Evolutionary conservation across 2,113 vertebrate genomes (phyloP), one percentile per base, ranked within the genome.

Genomic region (Shinisaurus crocodilurus): DNA sequence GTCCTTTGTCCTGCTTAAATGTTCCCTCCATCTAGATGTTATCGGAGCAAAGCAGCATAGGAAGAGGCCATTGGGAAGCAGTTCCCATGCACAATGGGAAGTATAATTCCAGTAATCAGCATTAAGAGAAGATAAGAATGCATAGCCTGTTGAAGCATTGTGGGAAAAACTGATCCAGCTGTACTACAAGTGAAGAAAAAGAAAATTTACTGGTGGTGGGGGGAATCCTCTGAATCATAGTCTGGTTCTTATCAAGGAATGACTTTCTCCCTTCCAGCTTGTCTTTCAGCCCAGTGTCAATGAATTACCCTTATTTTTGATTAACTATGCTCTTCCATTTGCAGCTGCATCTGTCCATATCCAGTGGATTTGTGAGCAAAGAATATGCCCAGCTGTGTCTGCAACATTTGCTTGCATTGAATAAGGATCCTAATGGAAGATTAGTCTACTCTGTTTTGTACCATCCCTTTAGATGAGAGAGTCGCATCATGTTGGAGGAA

Each of bases 241-340:
- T 92, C 87, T 88, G 86, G n/a, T 81, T 93, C 91, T 95, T 95
- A 94, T 91, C 94, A 94, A 93, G 81, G 88, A 77, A 90, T 34
- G 6, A 0, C 50, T 29, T 60, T 27, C 0, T 0, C 23, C 2
- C 2, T 7, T 6, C 45, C 74, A 27, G 23, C 16, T 77, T 88
- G 86, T 85, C 80, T 95, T 90, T 87, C 88, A 92, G 69, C 77
- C 90, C 60, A 65, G 40, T 80, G 69, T 63, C 86, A 89, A 40
- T 95, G 92, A 95, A 79, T 94, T 93, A 95, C 48, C 45, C 83
- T 3, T n/a, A 77, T 91, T 37, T 60, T 32, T 89, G 87, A 91
- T 95, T 83, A 93, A 87, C 74, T 88, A 77, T 88, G 93, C 76
- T 2, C 93, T 92, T 90, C 83, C 85, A n/a, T 79, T 82, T 87